Base-by-base conservation (phyloP, 2,113 vertebrate species). In the Neomonachus schauinslandi region DNA sequence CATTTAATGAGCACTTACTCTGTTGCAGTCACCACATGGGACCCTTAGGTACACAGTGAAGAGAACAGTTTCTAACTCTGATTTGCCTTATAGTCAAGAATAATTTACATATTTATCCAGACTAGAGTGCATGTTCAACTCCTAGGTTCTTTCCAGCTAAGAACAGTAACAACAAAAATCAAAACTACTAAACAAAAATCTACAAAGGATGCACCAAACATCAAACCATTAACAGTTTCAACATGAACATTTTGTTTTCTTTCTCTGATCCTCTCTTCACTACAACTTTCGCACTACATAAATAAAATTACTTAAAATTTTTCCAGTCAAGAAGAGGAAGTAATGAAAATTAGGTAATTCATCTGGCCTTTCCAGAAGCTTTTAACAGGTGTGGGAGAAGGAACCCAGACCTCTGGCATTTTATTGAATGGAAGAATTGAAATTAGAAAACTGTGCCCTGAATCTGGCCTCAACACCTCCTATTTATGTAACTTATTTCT, bases 341-440 rank as follows among this genome's bases (percentile, higher is more conserved):
- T 59, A 95, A 49, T 95, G 74, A 87, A 95, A 94, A 84, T 91
- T 84, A 95, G 36, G 57, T 80, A 86, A 90, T 88, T 71, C 61
- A 74, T 69, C 24, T 89, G 51, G 51, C 28, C 4, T 80, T 92
- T 84, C 53, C 84, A 90, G 94, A 92, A 94, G 57, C 8, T 22
- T 84, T 94, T 92, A 61, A 22, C 36, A 97, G 83, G 97, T 98
- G 87, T 95, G 80, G 14, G 33, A 97, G 76, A 97, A 94, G 76
- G 84, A 94, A 87, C 26, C 53, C 97, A 98, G 94, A 18, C 33
- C 69, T 42, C 59, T 82, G 80, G 24, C 42, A 51, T 96, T 93
- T 97, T 89, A 65, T 36, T 92, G 51, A 89, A 36, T 63, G 72
- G 39, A 93, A 82, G 57, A 76, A 85, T 39, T 86, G 49, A 69